Evolutionary conservation across 2,888 invertebrate genomes (phyloP), one percentile per base, ranked within the genome.

Genomic region (Hoplodrina blanda): DNA sequence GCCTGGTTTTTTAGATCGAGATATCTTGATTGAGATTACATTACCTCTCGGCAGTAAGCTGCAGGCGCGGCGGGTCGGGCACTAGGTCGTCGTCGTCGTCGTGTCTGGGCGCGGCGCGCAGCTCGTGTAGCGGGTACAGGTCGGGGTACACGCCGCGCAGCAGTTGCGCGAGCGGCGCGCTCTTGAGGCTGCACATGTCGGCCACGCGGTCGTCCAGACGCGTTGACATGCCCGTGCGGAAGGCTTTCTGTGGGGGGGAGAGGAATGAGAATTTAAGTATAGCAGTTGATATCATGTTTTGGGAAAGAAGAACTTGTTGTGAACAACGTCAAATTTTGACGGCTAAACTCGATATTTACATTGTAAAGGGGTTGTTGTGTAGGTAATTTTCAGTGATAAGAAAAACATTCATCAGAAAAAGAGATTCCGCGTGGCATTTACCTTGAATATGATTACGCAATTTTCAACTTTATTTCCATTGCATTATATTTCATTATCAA

Each of bases 131-230:
- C 11, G 98, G 97, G 95, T 99, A 99, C 80, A 99, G 96, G 92
- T 98, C 98, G 1, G 99, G 99, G 96, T 99, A 99, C 80, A 99
- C 97, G 81, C 96, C 96, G 87, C 98, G 98, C 89, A 99, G 96
- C 37, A 99, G 96, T 89, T 97, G 97, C 74, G 96, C 92, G 63
- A 99, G 96, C 11, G 99, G 99, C 85, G 98, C 93, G 52, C 97
- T 97, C 96, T 99, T 99, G 97, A 99, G 97, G 91, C 98, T 97
- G 92, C 99, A 98, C 99, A 99, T 98, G 66, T 98, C 98, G 87
- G 97, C 98, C 49, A 99, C 97, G 67, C 99, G 97, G 93, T 99
- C 99, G 96, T 99, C 99, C 65, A 99, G 95, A 50, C 98, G 97
- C 4, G 99, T 99, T 88, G 98, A 98, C 17, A 97, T 97, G 73